Evolutionary conservation across 1,140 invertebrate genomes (phyloP).

Genomic region (Drosophila prosaltans): DNA sequence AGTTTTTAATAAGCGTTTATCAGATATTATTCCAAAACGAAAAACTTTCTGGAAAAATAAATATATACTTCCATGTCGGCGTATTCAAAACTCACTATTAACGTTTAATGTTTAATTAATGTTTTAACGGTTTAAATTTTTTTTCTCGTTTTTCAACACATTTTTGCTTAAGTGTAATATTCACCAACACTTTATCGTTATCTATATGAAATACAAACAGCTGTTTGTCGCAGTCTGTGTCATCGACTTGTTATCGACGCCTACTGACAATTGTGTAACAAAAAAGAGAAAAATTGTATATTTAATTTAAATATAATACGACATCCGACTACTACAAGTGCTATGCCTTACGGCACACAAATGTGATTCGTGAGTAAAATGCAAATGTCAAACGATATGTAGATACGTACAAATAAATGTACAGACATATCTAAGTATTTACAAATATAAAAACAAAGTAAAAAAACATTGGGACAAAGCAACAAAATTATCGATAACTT

Average conservation of each 20-base stretch:
- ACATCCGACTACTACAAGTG: neutral
- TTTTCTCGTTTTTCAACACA: neutral
- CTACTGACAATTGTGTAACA: constrained; percentile 16
- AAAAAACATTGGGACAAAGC: constrained; percentile 9
- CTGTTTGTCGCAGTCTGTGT: constrained; percentile 2
- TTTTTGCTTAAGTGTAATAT: neutral
- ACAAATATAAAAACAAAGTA: neutral
- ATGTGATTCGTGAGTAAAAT: constrained; percentile 19
- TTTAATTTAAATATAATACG: neutral
- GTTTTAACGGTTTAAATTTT: neutral
- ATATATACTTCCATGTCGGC: no score
- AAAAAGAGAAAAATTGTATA: constrained; percentile 7
- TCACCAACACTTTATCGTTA: neutral
- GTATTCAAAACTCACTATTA: no score
- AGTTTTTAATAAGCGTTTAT: no score
- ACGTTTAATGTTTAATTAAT: no score
- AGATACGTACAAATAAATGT: neutral
- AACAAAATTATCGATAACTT: constrained; percentile 1
- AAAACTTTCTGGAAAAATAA: no score
- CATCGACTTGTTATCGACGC: constrained; percentile 10
- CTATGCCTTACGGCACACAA: constrained; percentile 1
- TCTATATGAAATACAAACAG: neutral
- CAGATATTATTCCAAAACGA: no score
- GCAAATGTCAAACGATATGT: neutral
- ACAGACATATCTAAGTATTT: no score